A percentile compares a stretch with the other conserved stretches of the same genome.
Evolutionary conservation across 2,113 vertebrate genomes (phyloP).

Genomic region (Butorides virescens): DNA sequence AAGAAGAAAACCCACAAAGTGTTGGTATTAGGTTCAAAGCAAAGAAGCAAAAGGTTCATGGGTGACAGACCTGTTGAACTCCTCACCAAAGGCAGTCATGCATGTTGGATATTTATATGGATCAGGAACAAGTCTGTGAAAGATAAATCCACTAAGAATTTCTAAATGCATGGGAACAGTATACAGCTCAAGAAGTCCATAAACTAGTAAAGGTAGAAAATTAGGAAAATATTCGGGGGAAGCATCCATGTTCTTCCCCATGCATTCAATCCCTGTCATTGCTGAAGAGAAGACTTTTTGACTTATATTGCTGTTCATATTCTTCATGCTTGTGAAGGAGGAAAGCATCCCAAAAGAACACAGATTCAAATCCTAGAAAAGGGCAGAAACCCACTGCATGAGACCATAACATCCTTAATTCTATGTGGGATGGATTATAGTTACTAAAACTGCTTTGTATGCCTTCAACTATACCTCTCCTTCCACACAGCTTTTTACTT

Average conservation of each 20-base stretch:
- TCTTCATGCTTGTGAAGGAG: neutral
- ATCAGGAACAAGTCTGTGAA: neutral
- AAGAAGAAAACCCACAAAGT: neutral
- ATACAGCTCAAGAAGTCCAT: neutral
- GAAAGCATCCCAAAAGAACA: neutral
- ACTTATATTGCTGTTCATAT: neutral
- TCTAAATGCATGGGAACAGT: neutral
- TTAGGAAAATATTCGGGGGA: neutral
- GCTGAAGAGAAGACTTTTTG: neutral
- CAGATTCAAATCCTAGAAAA: neutral
- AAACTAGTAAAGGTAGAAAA: neutral
- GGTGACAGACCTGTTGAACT: neutral
- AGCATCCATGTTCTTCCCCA: neutral
- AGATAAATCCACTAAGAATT: neutral
- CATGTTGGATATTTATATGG: neutral
- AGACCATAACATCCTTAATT: neutral
- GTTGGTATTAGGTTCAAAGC: neutral
- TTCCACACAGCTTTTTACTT: neutral
- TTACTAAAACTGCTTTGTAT: neutral
- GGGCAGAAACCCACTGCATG: neutral
- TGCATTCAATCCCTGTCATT: neutral
- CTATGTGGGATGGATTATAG: neutral
- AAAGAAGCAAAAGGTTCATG: neutral
- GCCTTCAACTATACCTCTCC: neutral
- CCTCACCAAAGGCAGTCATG: fast-evolving